These are phyloP conservation scores for Chymomyza procnemis DNA, from an alignment of 2,888 invertebrate genomes.

Conservation along the genomic window DNA sequence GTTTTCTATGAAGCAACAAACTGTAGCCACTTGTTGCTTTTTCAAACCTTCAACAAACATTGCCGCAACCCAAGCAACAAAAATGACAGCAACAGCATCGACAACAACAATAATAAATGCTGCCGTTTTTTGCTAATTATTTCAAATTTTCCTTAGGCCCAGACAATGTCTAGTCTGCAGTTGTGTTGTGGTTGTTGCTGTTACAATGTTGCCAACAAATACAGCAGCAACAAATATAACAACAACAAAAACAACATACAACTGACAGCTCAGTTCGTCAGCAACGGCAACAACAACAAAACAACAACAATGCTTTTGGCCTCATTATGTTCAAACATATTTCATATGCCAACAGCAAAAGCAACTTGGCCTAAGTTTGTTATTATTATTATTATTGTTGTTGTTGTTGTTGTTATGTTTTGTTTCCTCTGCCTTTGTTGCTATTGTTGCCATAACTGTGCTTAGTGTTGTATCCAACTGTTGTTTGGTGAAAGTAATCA, in stretches of 20 bases:
- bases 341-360: conserved; percentile 60
- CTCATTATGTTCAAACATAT: conserved; percentile 69
- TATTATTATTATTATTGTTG: conserved; percentile 17
- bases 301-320: conserved; percentile 43
- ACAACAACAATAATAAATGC: conserved; percentile 17
- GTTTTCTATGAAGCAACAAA: not conserved
- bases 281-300: conserved; percentile 11
- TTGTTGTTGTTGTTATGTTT: conserved; percentile 21
- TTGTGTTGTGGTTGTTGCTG: conserved; percentile 23
- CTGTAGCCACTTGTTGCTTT: not conserved
- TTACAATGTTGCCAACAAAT: conserved; percentile 19
- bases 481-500: conserved; percentile 64
- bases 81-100: conserved; percentile 20
- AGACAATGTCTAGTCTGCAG: not conserved
- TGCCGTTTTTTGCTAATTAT: conserved; percentile 55
- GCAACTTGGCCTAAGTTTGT: conserved; percentile 41
- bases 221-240: conserved; percentile 37
- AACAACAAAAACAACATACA: conserved; percentile 26
- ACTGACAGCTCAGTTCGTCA: conserved; percentile 25
- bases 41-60: not conserved
- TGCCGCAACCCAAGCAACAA: conserved; percentile 12
- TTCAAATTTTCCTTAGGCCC: conserved; percentile 54
- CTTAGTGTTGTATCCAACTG: conserved; percentile 44
- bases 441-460: conserved; percentile 62
- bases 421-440: conserved; percentile 9